Evolutionary conservation across 2,113 vertebrate species (phyloP), one percentile per base, ranked within the genome.

Genomic region (Coregonus clupeaformis): DNA sequence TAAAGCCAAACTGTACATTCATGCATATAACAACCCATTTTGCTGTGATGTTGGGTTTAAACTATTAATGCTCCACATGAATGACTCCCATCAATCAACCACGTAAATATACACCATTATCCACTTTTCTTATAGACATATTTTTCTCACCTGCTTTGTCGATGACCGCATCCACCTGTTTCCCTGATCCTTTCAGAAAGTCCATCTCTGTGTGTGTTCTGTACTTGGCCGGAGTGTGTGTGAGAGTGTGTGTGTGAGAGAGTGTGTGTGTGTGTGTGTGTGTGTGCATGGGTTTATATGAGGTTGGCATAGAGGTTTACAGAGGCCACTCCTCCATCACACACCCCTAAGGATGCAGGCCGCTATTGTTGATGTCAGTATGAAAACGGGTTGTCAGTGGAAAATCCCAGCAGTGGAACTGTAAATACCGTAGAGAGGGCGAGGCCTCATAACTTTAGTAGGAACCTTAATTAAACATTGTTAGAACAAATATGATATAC

Each of bases 81-180:
- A 62, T 24, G n/a, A 11, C n/a, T 9, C 9, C 36, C 36, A 52
- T 52, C 12, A 14, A 1, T 52, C 16, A 16, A 52, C 49, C 49
- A 52, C 16, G 16, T 52, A 52, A 14, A 52, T 5, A 16, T 16
- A 18, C 49, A 52, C 49, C 49, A 52, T 52, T 5, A 5, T 11
- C 49, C 49, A 52, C 59, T 32, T 20, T 29, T n/a, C 2, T 20
- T 5, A 18, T 3, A 16, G 14, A 52, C 5, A 18, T 52, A 4
- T 52, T 52, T 3, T 22, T 68, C 85, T 86, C 49, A 88, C 86
- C 86, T 12, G 86, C 78, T 12, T 82, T 65, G 27, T 84, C 80
- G 7, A 83, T 81, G 3, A 71, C 7, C 22, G 72, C 70, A 11
- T 82, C 78, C 6, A 79, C 80, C 9, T 78, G 5, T 2, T 24